Base-by-base conservation (phyloP, 2,888 invertebrate species). In the Dicranocentrus wangi region DNA sequence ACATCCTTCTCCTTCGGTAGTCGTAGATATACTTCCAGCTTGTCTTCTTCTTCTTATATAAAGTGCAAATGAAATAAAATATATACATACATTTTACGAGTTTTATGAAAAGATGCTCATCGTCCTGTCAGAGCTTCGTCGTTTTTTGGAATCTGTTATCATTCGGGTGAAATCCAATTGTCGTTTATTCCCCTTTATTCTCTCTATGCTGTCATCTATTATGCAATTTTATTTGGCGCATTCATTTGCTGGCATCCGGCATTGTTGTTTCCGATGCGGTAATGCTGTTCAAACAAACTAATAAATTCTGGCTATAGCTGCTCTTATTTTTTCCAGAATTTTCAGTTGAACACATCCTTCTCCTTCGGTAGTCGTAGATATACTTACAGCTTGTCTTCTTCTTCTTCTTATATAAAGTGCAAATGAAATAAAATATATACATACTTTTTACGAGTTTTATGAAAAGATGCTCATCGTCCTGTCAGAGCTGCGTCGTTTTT, bases 61-160 rank as follows among this genome's bases (percentile, higher is more conserved):
- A 61, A 61, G 23, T n/a, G 47, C 47, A 47, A n/a, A 39, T 39
- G 61, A 32, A 23, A 61, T 13, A 25, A 61, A 39, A 61, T 13
- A 25, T 32, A 19, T 17, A 61, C 32, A 7, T 32, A 25, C 61
- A 17, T 28, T 61, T 81, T 83, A 81, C 73, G 81, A 83, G 81
- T 69, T 69, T 81, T 81, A 83, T 83, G 83, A 83, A 83, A 83
- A 66, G 81, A 65, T 78, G 81, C 78, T 83, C 81, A 83, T 63
- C 60, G 63, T 53, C 51, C 60, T 60, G 73, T 73, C 73, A 73
- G 53, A 61, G 8, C 13, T 61, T 32, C 39, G 28, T n/a, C n/a
- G n/a, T n/a, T n/a, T 25, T 28, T 19, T 47, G 47, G 28, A 58
- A 25, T 58, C 25, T 58, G 23, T 58, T 58, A 58, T 51, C 19